These are phyloP conservation scores for Emydoidea blandingii DNA, from an alignment of 2,797 vertebrate species.

Conservation along the genomic window DNA sequence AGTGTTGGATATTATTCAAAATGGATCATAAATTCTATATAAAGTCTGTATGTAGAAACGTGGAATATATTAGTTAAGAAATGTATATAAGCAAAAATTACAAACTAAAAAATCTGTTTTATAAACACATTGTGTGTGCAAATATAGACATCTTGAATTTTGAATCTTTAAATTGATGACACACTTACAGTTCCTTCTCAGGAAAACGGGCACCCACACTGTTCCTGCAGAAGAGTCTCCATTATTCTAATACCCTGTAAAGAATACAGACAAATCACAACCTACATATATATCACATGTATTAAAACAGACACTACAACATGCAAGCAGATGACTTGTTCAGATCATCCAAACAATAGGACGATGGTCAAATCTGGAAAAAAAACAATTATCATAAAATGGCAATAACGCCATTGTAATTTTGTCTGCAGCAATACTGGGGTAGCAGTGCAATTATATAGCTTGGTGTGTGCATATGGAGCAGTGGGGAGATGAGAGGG, in stretches of 20 bases:
- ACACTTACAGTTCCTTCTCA: conserved; percentile 56
- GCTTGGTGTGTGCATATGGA: background rate
- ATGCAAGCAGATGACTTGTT: background rate
- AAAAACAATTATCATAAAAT: background rate
- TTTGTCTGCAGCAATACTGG: background rate
- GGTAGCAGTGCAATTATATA: background rate
- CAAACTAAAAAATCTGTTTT: background rate
- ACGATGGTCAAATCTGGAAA: background rate
- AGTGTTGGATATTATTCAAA: conserved; percentile 45
- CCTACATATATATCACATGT: background rate
- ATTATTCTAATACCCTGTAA: conserved; percentile 81
- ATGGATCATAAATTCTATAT: conserved; percentile 41
- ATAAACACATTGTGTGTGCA: background rate
- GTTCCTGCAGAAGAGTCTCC: conserved; percentile 81
- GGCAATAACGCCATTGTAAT: background rate
- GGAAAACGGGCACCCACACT: conserved; percentile 70
- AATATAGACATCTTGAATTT: background rate
- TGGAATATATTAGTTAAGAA: background rate
- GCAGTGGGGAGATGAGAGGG: background rate
- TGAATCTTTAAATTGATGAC: background rate
- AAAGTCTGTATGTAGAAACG: conserved; percentile 1
- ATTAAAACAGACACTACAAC: background rate
- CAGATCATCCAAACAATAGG: background rate
- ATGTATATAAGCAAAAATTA: background rate
- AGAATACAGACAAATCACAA: conserved; percentile 46